phyloP scores from a whole-genome alignment of 2,797 vertebrate genomes.

The Sebastes vulpes region DNA sequence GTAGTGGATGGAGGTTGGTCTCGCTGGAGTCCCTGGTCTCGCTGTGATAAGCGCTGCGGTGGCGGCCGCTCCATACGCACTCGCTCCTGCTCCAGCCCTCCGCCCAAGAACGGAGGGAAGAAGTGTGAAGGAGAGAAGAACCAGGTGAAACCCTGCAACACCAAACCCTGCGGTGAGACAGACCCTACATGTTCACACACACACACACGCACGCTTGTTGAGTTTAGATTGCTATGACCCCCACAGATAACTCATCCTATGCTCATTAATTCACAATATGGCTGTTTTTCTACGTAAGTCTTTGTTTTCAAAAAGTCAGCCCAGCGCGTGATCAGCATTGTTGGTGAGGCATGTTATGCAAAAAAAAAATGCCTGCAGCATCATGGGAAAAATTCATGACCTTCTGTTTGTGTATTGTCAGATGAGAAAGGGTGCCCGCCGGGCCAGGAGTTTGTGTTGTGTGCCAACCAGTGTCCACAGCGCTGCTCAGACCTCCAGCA shows the following conservation, averaged over 20 bases:
- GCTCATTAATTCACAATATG: slow-evolving; percentile 13
- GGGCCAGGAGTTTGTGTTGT: slow-evolving; percentile 84
- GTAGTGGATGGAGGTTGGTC: slow-evolving; percentile 92
- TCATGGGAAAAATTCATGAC: slow-evolving; percentile 33
- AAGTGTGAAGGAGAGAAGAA: slow-evolving; percentile 89
- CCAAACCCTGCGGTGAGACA: slow-evolving; percentile 89
- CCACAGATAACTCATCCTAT: neutral
- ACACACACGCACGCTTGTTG: neutral
- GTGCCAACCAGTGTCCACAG: slow-evolving; percentile 90
- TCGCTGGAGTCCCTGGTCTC: slow-evolving; percentile 93
- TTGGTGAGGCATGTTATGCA: neutral
- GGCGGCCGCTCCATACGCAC: slow-evolving; percentile 90
- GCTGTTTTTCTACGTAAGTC: neutral
- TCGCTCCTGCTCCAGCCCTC: slow-evolving; percentile 91
- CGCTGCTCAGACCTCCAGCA: slow-evolving; percentile 92
- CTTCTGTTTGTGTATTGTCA: slow-evolving; percentile 60
- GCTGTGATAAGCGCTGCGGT: slow-evolving; percentile 90
- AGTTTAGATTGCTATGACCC: neutral
- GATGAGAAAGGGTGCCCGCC: slow-evolving; percentile 86
- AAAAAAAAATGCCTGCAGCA: slow-evolving; percentile 2
- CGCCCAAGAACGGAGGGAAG: slow-evolving; percentile 91
- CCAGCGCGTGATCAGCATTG: slow-evolving; percentile 1
- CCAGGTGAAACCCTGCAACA: slow-evolving; percentile 90
- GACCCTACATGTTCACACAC: neutral
- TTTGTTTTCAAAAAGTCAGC: slow-evolving; percentile 9